phyloP scores from a whole-genome alignment of 1,140 invertebrate genomes.

The Limonius californicus region DNA sequence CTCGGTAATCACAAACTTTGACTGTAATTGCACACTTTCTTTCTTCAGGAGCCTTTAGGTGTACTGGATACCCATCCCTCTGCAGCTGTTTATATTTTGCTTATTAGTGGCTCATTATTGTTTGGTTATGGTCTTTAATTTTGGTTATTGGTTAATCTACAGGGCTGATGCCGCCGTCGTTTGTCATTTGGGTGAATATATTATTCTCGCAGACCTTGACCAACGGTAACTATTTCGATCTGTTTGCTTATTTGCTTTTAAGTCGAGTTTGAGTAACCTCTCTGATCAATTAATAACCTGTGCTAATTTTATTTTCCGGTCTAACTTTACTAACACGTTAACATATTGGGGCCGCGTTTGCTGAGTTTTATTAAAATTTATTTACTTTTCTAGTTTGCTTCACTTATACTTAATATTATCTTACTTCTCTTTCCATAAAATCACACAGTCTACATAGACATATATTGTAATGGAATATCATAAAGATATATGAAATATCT shows the following conservation, averaged over 20 bases:
- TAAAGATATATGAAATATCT: no score
- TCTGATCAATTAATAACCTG: background rate
- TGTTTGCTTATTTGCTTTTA: conserved; percentile 11
- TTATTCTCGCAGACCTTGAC: conserved; percentile 72
- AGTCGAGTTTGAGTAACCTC: background rate
- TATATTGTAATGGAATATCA: no score
- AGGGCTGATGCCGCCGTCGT: conserved; percentile 96
- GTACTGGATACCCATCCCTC: no score
- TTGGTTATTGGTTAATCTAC: conserved; percentile 20
- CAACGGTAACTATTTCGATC: conserved; percentile 62
- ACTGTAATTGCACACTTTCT: background rate
- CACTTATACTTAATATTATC: no score
- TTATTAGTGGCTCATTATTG: conserved; percentile 17
- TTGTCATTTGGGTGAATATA: conserved; percentile 90
- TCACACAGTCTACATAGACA: no score
- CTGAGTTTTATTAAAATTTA: no score
- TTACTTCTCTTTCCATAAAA: no score
- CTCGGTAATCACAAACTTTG: conserved; percentile 40
- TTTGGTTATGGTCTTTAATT: conserved; percentile 19
- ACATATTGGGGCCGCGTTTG: no score
- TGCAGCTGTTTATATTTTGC: conserved; percentile 16
- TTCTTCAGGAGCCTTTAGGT: conserved; percentile 2
- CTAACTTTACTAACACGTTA: no score
- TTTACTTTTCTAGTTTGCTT: no score
- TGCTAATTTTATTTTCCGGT: background rate